Conservation (phyloP, 2,888 invertebrate genomes). For the Thecophora atra region DNA sequence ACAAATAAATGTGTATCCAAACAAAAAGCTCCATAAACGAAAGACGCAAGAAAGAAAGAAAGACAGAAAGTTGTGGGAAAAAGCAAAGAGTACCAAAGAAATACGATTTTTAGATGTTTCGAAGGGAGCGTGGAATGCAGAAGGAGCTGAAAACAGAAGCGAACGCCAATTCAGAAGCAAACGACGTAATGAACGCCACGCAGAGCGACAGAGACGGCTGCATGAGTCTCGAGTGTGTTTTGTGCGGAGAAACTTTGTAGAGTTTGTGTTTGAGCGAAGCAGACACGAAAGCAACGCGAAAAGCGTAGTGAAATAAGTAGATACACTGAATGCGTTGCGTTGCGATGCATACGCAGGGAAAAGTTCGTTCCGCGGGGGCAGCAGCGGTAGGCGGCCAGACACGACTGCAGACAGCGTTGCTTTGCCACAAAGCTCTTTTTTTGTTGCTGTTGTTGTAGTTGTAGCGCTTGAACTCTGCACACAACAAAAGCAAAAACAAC, state of each 20-base stretch:
- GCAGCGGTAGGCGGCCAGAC: conserved; percentile 21
- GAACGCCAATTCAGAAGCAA: not conserved
- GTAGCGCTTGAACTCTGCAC: no score
- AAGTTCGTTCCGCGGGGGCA: conserved; percentile 22
- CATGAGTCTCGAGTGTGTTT: not conserved
- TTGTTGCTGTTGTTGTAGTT: not conserved
- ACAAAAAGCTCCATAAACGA: conserved; percentile 28
- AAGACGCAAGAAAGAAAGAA: not conserved
- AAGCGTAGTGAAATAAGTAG: conserved; percentile 41
- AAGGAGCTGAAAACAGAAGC: no score
- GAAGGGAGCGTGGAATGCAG: no score
- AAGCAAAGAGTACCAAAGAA: no score
- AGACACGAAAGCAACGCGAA: conserved; percentile 1
- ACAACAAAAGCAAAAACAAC: not conserved
- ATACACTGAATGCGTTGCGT: conserved; percentile 41
- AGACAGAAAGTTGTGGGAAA: no score
- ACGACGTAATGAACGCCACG: not conserved
- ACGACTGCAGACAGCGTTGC: conserved; percentile 20
- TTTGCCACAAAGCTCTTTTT: not conserved
- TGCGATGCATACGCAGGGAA: conserved; percentile 37
- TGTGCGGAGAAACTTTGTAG: conserved; percentile 31
- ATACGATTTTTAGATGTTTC: no score
- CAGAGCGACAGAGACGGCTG: conserved; percentile 40
- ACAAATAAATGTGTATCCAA: conserved; percentile 36
- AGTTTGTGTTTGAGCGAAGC: conserved; percentile 41